Evolutionary conservation across 2,113 vertebrate species (phyloP), one percentile per base, ranked within the genome.

Genomic region (Dasypus novemcinctus): DNA sequence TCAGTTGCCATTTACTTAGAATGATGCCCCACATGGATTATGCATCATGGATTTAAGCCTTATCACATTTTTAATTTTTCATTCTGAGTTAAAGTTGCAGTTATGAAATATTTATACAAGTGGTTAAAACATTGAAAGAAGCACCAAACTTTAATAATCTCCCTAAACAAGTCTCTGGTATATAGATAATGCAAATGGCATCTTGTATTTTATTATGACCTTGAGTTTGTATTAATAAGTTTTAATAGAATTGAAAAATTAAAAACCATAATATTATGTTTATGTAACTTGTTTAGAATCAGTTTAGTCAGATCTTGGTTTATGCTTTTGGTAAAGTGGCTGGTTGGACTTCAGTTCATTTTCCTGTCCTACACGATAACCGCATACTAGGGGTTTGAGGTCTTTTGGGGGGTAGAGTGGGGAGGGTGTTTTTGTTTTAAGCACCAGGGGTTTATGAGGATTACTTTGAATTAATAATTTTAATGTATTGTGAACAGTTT

Each of bases 1-100:
- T 93, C 90, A 97, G 83, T 97, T 97, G 94, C 82, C 94, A 27
- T 96, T 97, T 97, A 95, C 38, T 97, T 96, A 94, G 74, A 87
- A 86, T 36, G 25, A 41, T 80, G 49, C 52, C 31, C 61, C 38
- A 59, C 54, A 38, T 83, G 41, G 54, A 74, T 90, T 91, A 68
- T 87, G 41, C 88, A 7, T 57, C 43, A 52, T 80, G 92, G 59
- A 78, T 49, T 94, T 91, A 91, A 91, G 43, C 9, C 31, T 88
- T 86, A 38, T 36, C 14, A 21, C 66, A 79, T 92, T 91, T 90
- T 59, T 89, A 74, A 59, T 81, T 87, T 94, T 88, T 95, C 84
- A 20, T 74, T 92, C 25, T 87, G 72, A 83, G 15, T 92, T 92
- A 93, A 90, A 90, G 52, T 90, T 95, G 64, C 20, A 69, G 27